phyloP scores from a whole-genome alignment of 2,113 vertebrate species.

The Etheostoma spectabile region DNA sequence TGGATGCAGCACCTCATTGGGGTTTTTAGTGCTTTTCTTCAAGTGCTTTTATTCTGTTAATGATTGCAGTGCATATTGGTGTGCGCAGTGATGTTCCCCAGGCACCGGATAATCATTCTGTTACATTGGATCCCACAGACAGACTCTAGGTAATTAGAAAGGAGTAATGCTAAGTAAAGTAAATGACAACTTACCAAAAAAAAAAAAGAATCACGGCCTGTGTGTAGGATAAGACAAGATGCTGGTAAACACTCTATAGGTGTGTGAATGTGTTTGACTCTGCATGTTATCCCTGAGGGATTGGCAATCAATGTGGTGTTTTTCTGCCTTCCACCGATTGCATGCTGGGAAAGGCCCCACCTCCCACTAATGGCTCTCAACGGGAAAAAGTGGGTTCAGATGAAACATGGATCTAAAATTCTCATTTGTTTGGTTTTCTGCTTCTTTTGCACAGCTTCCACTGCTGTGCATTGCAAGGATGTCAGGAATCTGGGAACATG shows the following conservation, averaged over 20 bases:
- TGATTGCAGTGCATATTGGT: constrained; percentile 35
- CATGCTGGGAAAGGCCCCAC: constrained; percentile 37
- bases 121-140: constrained; percentile 30
- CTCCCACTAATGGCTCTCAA: background rate
- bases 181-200: constrained; percentile 13
- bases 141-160: constrained; percentile 25
- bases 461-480: constrained; percentile 6
- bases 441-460: constrained; percentile 3
- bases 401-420: constrained; percentile 36
- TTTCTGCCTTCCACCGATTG: constrained; percentile 23
- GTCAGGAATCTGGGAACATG: constrained; percentile 36
- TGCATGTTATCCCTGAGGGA: constrained; percentile 14
- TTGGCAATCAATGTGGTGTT: constrained; percentile 42
- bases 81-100: constrained; percentile 19
- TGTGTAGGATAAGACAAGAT: background rate
- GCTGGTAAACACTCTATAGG: background rate
- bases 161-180: background rate
- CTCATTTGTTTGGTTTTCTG: constrained; percentile 2
- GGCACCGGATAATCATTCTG: constrained; percentile 48
- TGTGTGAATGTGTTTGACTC: constrained; percentile 17
- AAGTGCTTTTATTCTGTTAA: constrained; percentile 48
- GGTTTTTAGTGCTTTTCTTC: constrained; percentile 50
- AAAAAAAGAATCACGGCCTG: background rate
- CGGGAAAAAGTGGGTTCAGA: constrained; percentile 7
- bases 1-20: constrained; percentile 13